Evolutionary conservation across 2,888 invertebrate species (phyloP), one percentile per base, ranked within the genome.

Genomic region (Deilephila elpenor): DNA sequence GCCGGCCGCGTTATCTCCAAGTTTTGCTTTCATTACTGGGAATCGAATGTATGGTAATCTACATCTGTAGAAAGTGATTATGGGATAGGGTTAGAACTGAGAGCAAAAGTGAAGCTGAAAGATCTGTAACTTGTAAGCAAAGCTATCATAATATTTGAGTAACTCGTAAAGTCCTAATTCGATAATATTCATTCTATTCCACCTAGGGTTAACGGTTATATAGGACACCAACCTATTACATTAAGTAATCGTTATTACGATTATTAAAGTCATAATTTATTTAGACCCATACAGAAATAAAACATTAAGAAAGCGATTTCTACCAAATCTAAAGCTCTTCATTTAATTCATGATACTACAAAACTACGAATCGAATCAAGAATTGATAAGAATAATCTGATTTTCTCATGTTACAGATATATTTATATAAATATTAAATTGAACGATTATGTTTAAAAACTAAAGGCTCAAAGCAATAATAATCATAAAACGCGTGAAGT

Each of bases 401-500:
- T 51, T 5, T 3, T 17, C 19, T 56, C n/a, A 17, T n/a, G 6
- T 56, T 19, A 56, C n/a, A 44, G 19, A 3, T 56, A 19, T 56
- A 56, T 56, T 56, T 56, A n/a, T 56, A 56, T 56, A 56, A 5
- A 56, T 56, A n/a, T 56, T 17, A 56, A 56, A 56, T 56, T 17
- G n/a, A 56, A 56, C 56, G 56, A n/a, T 56, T 5, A 56, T 56
- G n/a, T 56, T n/a, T n/a, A 56, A 56, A 56, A 56, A 56, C 5
- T 59, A 3, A 60, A 14, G 17, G 11, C 29, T 60, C 25, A 8
- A 11, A 60, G 25, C 17, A 17, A 5, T 17, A 60, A 60, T 17
- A 60, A 17, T 17, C 56, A 56, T 56, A n/a, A 56, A 56, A 60
- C 60, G 60, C 60, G 60, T 29, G 60, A 60, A 29, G 17, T 32